Base-by-base conservation (phyloP, 2,888 invertebrate genomes). In the Shargacucullia verbasci region DNA sequence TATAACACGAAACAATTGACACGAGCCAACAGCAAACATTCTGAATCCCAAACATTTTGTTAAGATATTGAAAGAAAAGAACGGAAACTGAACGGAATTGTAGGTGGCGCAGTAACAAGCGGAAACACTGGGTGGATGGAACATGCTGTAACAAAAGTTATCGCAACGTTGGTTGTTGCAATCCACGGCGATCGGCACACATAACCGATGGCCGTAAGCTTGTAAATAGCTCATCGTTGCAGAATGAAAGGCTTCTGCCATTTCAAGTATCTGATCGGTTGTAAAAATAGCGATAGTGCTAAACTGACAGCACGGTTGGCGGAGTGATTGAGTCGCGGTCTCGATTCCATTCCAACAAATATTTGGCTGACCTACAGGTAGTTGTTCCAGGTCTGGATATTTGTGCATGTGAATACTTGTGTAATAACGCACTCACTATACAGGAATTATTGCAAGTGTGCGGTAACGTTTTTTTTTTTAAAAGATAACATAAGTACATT, bases 91-190 rank as follows among this genome's bases (percentile, higher is more conserved):
- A 53, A 40, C 49, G 20, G 12, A 52, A 50, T 37, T 59, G 58
- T 59, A 60, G 20, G 35, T 55, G 41, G 27, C 12, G 52, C 8
- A 67, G 68, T 44, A 46, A 52, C 45, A 78, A 82, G 76, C 73
- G 67, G 67, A 76, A 76, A 71, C 62, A 40, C 43, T 59, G 31
- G 59, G 59, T 63, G 63, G 59, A 73, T 73, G 56, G 73, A 76
- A 61, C 73, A 74, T 82, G 83, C 81, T 70, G 85, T 85, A 85
- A 86, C 79, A 68, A 54, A 56, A 60, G 62, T 73, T 83, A 81
- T 80, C 79, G 85, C 85, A 83, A 82, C 67, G 44, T 39, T 59
- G 49, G 53, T 62, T 85, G 81, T 72, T 45, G 85, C 82, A 86
- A 85, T 73, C 67, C 29, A 20, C 20, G 20, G 20, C 20, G 4